Percentiles rank a stretch among this genome's conserved stretches.
Conservation (phyloP, 2,113 vertebrate species). For the Parus major region DNA sequence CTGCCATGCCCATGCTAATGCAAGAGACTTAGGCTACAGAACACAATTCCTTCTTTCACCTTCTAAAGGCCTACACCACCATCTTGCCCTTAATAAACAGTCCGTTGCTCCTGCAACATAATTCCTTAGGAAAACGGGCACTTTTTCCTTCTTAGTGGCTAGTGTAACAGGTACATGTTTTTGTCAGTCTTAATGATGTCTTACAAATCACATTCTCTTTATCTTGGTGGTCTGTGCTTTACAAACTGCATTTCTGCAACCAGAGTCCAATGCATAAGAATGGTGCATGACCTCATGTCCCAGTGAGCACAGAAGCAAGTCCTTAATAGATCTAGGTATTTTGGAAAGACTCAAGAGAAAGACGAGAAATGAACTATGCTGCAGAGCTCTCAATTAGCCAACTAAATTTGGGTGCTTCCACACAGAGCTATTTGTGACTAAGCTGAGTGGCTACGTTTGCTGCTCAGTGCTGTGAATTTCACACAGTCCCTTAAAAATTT, state of each 20-base stretch:
- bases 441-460: neutral
- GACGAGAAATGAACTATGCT: fast-evolving
- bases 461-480: neutral
- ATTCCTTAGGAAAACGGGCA: neutral
- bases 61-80: neutral
- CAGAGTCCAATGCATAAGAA: neutral
- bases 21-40: neutral
- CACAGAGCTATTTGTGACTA: neutral
- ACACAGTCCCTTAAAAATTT: neutral
- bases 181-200: neutral
- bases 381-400: neutral
- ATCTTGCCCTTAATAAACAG: neutral
- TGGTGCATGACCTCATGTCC: neutral
- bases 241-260: neutral
- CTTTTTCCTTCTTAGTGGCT: neutral
- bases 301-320: neutral
- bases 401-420: neutral
- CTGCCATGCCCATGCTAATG: neutral
- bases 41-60: neutral
- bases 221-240: neutral
- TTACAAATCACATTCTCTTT: neutral
- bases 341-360: neutral
- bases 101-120: neutral
- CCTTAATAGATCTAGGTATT: neutral
- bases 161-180: neutral